Evolutionary conservation across 2,797 vertebrate genomes (phyloP), one percentile per base, ranked within the genome.

Genomic region (Oryzias dopingdopingensis): DNA sequence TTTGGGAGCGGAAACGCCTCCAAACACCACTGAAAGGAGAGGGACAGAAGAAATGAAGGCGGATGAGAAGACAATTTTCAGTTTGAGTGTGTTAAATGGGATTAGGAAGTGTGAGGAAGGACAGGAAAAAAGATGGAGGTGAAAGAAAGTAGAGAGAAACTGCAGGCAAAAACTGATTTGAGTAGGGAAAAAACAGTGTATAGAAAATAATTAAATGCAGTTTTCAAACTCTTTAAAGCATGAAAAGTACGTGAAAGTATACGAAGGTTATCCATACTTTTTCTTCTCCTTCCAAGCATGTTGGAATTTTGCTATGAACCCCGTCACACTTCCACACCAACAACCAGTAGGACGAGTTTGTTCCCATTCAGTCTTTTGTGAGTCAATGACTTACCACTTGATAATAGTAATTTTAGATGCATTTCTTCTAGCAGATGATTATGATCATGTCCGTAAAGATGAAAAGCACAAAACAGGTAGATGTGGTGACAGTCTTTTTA

Each of bases 1-100:
- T 85, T 90, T 88, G 84, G 84, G 88, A 88, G 86, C 80, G 79
- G 87, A 88, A 87, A 85, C 80, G 65, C 81, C 67, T 82, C 76
- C 53, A 32, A 84, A 57, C 61, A 53, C 74, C 76, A 62, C 75
- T 78, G 65, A 53, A 66, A 42, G 57, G 53, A 64, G 60, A 56
- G n/a, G 13, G 42, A 58, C 4, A 14, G 12, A 63, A 59, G 55
- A 62, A 65, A 76, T 72, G 56, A 45, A 56, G 52, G 26, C 7
- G 0, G 49, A 40, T 23, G 44, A 55, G 52, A 20, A 53, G 32
- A 54, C 22, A 60, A 59, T 63, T 37, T 68, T 65, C 48, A 53
- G 52, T 66, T 44, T 8, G 32, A 52, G 59, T 60, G 62, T 72
- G 67, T 77, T 53, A 81, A 76, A 75, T 42, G 50, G 65, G 70